Evolutionary conservation across 2,797 vertebrate genomes (phyloP).

Genomic region (Sebastes baramenuke): DNA sequence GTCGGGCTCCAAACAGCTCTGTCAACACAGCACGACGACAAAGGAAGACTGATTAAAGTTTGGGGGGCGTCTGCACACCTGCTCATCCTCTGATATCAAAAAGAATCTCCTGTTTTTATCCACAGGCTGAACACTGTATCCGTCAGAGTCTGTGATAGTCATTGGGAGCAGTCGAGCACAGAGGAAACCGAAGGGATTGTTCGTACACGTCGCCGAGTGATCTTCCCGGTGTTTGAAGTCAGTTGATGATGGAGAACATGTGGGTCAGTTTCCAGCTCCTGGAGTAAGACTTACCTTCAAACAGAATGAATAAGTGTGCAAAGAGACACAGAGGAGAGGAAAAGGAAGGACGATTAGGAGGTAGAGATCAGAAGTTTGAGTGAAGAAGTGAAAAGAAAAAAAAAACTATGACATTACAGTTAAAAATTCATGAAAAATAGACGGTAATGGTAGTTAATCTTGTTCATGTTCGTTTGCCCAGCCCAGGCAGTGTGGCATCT

Average conservation of each 20-base stretch:
- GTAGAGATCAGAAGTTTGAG: neutral
- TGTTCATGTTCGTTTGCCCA: neutral
- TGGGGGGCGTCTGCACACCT: slow-evolving; percentile 60
- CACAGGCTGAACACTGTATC: neutral
- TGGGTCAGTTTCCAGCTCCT: slow-evolving; percentile 37
- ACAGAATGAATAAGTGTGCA: slow-evolving; percentile 10
- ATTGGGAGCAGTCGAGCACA: slow-evolving; percentile 23
- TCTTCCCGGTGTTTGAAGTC: slow-evolving; percentile 57
- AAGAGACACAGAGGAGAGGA: neutral
- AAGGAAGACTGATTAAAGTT: slow-evolving; percentile 69
- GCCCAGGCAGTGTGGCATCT: neutral
- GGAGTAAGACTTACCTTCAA: slow-evolving; percentile 26
- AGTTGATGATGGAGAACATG: slow-evolving; percentile 58
- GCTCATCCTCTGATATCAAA: slow-evolving; percentile 66
- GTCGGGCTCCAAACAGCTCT: slow-evolving; percentile 50
- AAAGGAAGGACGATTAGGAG: neutral
- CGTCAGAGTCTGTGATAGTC: slow-evolving; percentile 33
- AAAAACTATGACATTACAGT: neutral
- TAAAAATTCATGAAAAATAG: neutral
- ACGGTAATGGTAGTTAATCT: neutral
- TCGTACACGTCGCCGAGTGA: slow-evolving; percentile 33
- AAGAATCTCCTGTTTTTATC: slow-evolving; percentile 45
- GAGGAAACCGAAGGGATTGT: slow-evolving; percentile 41
- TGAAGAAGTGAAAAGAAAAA: neutral
- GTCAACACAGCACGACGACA: slow-evolving; percentile 62